A percentile compares a stretch with the other conserved stretches of the same genome.
Conservation (phyloP, 2,888 invertebrate genomes). For the Hydroisotoma schaefferi region DNA sequence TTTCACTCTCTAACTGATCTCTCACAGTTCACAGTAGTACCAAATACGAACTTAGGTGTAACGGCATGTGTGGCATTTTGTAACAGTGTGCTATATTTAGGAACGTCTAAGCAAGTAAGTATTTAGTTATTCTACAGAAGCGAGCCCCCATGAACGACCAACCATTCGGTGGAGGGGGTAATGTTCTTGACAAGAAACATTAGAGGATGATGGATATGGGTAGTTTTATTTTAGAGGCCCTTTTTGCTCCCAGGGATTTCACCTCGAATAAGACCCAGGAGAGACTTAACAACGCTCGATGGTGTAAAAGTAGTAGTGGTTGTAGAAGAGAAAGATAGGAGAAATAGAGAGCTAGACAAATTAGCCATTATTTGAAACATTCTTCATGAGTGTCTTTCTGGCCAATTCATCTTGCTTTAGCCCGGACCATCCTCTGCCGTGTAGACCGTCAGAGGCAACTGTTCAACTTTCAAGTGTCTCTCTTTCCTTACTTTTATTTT, state of each 20-base stretch:
- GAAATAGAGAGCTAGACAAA: constrained; percentile 35
- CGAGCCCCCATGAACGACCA: too few species aligned
- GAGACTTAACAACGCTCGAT: too few species aligned
- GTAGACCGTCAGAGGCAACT: constrained; percentile 31
- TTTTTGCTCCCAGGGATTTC: constrained; percentile 1
- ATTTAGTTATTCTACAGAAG: too few species aligned
- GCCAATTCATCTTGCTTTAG: constrained; percentile 36
- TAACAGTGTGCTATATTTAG: too few species aligned
- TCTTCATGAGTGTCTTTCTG: constrained; percentile 29
- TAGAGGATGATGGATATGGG: constrained; percentile 33
- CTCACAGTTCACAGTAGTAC: too few species aligned
- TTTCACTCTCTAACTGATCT: too few species aligned
- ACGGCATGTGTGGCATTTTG: too few species aligned
- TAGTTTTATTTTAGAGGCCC: constrained; percentile 15
- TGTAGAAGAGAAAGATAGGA: too few species aligned
- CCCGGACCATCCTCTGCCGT: constrained; percentile 33
- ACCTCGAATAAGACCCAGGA: background rate
- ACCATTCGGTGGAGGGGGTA: constrained; percentile 12
- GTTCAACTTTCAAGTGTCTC: constrained; percentile 8
- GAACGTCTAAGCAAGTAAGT: too few species aligned
- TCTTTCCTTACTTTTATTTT: constrained; percentile 3
- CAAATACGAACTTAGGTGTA: too few species aligned
- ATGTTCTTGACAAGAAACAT: constrained; percentile 34
- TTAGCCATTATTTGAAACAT: constrained; percentile 38
- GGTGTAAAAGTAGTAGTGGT: too few species aligned